A percentile compares a stretch with the other conserved stretches of the same genome.
Conservation (phyloP, 2,797 vertebrate genomes). For the Cossypha dichroa region DNA sequence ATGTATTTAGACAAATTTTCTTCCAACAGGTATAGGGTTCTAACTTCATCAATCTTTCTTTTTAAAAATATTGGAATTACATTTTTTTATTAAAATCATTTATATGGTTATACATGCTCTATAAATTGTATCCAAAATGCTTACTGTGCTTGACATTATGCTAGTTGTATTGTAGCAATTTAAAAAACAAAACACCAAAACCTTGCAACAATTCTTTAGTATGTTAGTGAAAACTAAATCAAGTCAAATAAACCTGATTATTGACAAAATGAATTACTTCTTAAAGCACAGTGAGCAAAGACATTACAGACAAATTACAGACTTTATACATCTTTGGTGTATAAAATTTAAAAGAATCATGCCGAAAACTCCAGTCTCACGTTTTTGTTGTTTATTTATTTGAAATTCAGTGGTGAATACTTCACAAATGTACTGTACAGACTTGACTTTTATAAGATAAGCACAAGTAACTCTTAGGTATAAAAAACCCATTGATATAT, state of each 20-base stretch:
- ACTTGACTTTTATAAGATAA: neutral
- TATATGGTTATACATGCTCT: neutral
- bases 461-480: neutral
- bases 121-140: neutral
- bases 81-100: neutral
- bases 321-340: neutral
- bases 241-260: neutral
- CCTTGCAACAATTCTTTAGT: neutral
- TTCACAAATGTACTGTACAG: neutral
- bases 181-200: neutral
- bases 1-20: neutral
- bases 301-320: neutral
- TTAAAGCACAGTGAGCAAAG: neutral
- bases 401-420: neutral
- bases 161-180: neutral
- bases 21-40: neutral
- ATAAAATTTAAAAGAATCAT: neutral
- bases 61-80: neutral
- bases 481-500: neutral
- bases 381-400: neutral
- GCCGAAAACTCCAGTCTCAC: neutral
- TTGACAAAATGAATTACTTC: neutral
- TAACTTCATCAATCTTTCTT: neutral
- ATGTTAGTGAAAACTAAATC: slow-evolving; percentile 1
- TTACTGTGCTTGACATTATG: neutral